Conservation (phyloP, 2,113 vertebrate species). For the Cromileptes altivelis region DNA sequence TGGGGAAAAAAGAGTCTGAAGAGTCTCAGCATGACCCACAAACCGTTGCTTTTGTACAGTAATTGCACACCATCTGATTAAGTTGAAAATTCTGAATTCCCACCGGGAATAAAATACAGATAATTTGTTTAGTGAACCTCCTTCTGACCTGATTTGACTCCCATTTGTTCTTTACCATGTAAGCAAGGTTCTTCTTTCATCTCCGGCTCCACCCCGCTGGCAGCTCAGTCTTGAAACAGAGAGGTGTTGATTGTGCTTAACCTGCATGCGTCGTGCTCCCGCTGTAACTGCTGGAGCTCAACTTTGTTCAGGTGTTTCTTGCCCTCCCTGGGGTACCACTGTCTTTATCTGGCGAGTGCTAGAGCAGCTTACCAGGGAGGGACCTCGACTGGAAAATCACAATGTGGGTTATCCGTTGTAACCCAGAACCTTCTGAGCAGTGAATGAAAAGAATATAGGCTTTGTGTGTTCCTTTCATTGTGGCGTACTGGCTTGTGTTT, state of each 20-base stretch:
- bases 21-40: slow-evolving; percentile 54
- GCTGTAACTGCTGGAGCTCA: slow-evolving; percentile 15
- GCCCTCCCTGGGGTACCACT: slow-evolving; percentile 1
- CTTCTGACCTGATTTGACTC: slow-evolving; percentile 42
- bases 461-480: slow-evolving; percentile 37
- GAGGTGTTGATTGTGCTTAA: slow-evolving; percentile 46
- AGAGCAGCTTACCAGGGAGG: slow-evolving; percentile 20
- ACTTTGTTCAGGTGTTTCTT: slow-evolving; percentile 15
- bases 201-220: slow-evolving; percentile 26
- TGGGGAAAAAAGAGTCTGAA: background rate
- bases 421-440: slow-evolving; percentile 19
- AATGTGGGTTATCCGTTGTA: slow-evolving; percentile 27
- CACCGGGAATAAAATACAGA: slow-evolving; percentile 1
- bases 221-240: slow-evolving; percentile 18
- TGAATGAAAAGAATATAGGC: slow-evolving; percentile 19
- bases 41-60: slow-evolving; percentile 27
- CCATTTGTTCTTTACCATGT: slow-evolving; percentile 31
- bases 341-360: slow-evolving; percentile 8
- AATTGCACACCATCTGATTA: slow-evolving; percentile 49
- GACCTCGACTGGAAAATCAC: slow-evolving; percentile 27
- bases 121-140: slow-evolving; percentile 40
- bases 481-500: background rate
- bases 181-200: slow-evolving; percentile 42
- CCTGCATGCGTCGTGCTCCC: slow-evolving; percentile 30
- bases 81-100: slow-evolving; percentile 26